Evolutionary conservation across 2,113 vertebrate species (phyloP).

Genomic region (Rattus rattus): DNA sequence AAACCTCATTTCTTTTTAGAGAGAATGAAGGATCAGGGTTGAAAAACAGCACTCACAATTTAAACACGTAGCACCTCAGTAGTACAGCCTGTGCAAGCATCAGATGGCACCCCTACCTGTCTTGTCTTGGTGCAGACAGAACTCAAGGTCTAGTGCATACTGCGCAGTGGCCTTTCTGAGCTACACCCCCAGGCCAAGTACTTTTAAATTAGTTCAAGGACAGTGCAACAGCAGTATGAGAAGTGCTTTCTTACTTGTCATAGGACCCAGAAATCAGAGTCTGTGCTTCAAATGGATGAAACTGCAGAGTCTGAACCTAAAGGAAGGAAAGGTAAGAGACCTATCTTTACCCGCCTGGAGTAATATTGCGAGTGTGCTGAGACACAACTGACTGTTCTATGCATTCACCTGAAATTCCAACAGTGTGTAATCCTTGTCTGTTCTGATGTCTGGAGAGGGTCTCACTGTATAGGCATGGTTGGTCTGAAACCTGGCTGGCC

Average conservation of each 20-base stretch:
- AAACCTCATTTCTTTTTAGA: background rate
- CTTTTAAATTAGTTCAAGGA: background rate
- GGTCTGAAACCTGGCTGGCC: background rate
- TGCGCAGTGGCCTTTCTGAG: background rate
- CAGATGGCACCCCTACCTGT: background rate
- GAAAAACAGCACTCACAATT: background rate
- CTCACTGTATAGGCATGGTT: background rate
- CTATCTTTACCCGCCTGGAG: background rate
- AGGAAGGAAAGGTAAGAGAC: slow-evolving; percentile 2
- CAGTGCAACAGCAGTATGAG: background rate
- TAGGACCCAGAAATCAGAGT: slow-evolving; percentile 97
- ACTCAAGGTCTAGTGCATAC: no score
- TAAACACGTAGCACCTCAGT: background rate
- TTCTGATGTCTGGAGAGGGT: background rate
- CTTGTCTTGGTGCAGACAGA: background rate
- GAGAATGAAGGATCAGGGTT: background rate
- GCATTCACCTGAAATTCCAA: background rate
- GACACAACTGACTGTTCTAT: background rate
- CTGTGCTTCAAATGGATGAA: slow-evolving; percentile 98
- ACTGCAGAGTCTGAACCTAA: slow-evolving; percentile 95
- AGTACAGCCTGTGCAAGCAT: background rate
- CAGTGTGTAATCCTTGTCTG: background rate
- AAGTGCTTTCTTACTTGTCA: slow-evolving; percentile 91
- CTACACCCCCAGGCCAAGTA: background rate
- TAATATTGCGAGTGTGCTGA: background rate